Percentiles rank a stretch among this genome's conserved stretches.
phyloP scores from a whole-genome alignment of 2,113 vertebrate species.

The Kryptolebias marmoratus region DNA sequence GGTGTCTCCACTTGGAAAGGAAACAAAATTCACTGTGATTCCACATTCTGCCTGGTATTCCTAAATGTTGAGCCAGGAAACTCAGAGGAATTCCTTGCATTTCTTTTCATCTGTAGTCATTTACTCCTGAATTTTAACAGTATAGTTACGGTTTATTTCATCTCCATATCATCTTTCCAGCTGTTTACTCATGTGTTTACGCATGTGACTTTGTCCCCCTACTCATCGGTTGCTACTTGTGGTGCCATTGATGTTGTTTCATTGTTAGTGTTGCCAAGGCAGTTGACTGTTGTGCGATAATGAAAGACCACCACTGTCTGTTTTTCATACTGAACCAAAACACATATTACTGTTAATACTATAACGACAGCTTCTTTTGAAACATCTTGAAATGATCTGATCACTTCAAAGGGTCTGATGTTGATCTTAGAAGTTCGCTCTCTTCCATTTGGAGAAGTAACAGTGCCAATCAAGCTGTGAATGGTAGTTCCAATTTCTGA shows the following conservation, averaged over 20 bases:
- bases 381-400: slow-evolving; percentile 30
- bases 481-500: slow-evolving; percentile 24
- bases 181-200: slow-evolving; percentile 3
- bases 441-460: slow-evolving; percentile 38
- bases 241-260: slow-evolving; percentile 34
- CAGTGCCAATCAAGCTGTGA: slow-evolving; percentile 14
- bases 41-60: slow-evolving; percentile 34
- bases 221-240: slow-evolving; percentile 20
- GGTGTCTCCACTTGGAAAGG: slow-evolving; percentile 21
- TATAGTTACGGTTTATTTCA: slow-evolving; percentile 21
- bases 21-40: slow-evolving; percentile 33
- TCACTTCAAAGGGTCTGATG: slow-evolving; percentile 36
- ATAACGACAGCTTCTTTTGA: slow-evolving; percentile 44
- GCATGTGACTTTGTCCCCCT: background rate
- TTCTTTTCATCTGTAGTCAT: slow-evolving; percentile 15
- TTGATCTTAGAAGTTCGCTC: slow-evolving; percentile 8
- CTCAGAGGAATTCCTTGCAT: slow-evolving; percentile 7
- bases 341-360: slow-evolving; percentile 67
- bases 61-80: slow-evolving; percentile 9
- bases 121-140: slow-evolving; percentile 11
- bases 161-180: slow-evolving; percentile 26
- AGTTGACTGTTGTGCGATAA: slow-evolving; percentile 55
- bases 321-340: slow-evolving; percentile 67
- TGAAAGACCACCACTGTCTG: slow-evolving; percentile 54
- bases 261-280: slow-evolving; percentile 51